Percentiles rank a stretch among this genome's conserved stretches.
These are phyloP conservation scores for Epinephelus awoara DNA, from an alignment of 2,797 vertebrate genomes.

Conservation along the genomic window DNA sequence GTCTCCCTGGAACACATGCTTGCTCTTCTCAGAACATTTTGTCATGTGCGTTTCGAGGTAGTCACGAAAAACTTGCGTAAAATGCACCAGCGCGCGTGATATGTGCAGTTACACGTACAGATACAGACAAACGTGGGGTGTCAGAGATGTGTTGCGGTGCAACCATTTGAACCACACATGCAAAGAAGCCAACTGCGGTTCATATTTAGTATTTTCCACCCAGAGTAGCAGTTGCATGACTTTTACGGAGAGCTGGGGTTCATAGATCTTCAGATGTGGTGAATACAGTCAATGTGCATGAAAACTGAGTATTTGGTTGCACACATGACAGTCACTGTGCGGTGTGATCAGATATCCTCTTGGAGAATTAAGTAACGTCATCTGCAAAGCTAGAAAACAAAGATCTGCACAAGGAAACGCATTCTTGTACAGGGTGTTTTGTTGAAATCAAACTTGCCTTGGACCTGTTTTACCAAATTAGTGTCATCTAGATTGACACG, in stretches of 20 bases:
- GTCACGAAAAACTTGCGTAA: not conserved
- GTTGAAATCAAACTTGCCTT: not conserved
- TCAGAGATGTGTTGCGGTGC: slow-evolving; percentile 3
- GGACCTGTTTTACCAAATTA: not conserved
- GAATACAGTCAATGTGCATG: not conserved
- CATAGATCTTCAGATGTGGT: slow-evolving; percentile 1
- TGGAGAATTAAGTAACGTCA: not conserved
- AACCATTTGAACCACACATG: not conserved
- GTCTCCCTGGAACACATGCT: not conserved
- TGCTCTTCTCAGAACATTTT: not conserved
- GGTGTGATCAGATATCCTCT: not conserved
- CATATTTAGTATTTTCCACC: too few relatives aligned
- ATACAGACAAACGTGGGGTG: not conserved
- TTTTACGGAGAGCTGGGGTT: not conserved
- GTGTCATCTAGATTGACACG: not conserved
- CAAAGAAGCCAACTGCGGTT: too few relatives aligned
- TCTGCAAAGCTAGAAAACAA: not conserved
- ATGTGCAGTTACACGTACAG: not conserved
- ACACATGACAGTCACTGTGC: not conserved
- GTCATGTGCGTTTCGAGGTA: not conserved
- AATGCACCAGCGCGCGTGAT: not conserved
- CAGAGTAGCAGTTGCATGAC: not conserved
- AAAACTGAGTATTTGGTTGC: not conserved
- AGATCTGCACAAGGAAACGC: not conserved
- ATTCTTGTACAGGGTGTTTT: not conserved